These are phyloP conservation scores for Alosa alosa DNA, from an alignment of 2,113 vertebrate species.

Conservation along the genomic window DNA sequence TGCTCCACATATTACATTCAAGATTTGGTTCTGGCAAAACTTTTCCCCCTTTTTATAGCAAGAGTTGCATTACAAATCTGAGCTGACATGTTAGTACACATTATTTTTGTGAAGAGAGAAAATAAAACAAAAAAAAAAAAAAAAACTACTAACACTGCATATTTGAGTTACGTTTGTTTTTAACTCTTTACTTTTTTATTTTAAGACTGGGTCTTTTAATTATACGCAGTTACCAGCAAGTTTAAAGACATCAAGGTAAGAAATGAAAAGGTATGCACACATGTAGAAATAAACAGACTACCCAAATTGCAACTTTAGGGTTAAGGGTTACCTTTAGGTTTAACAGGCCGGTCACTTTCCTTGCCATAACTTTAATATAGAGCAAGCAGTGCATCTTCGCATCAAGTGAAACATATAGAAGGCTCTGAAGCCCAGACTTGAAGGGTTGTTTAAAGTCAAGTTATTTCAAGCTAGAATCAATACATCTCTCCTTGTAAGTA, in stretches of 20 bases:
- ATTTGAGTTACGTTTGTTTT: slow-evolving; percentile 62
- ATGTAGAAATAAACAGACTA: slow-evolving; percentile 77
- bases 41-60: slow-evolving; percentile 61
- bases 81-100: slow-evolving; percentile 72
- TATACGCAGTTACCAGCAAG: slow-evolving; percentile 82
- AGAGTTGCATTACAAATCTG: slow-evolving; percentile 77
- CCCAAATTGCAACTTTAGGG: slow-evolving; percentile 95
- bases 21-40: slow-evolving; percentile 63
- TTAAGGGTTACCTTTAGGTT: slow-evolving; percentile 96
- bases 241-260: slow-evolving; percentile 55
- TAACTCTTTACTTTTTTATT: slow-evolving; percentile 52
- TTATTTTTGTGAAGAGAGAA: slow-evolving; percentile 69
- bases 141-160: slow-evolving; percentile 55
- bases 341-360: slow-evolving; percentile 90
- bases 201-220: slow-evolving; percentile 69
- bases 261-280: slow-evolving; percentile 65
- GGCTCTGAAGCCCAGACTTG: slow-evolving; percentile 91
- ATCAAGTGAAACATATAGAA: slow-evolving; percentile 78
- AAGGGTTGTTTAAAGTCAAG: slow-evolving; percentile 88
- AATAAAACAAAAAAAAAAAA: background rate
- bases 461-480: slow-evolving; percentile 81
- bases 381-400: slow-evolving; percentile 85
- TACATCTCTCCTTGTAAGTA: slow-evolving; percentile 76
- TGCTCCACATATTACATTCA: slow-evolving; percentile 55
- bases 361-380: slow-evolving; percentile 94